phyloP scores from a whole-genome alignment of 2,113 vertebrate genomes.

The Proteles cristata region DNA sequence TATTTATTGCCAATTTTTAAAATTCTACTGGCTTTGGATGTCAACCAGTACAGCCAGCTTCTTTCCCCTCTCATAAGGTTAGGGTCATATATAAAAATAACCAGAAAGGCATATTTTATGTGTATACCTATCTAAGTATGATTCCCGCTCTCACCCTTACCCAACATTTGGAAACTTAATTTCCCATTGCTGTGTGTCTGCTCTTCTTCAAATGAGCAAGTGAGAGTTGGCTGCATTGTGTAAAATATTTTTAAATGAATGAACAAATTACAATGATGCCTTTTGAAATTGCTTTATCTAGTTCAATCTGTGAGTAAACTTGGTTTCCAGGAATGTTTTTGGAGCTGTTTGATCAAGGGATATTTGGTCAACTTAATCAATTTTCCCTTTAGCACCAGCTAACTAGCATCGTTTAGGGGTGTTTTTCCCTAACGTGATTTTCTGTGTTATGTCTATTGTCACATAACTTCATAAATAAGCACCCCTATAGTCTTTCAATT shows the following conservation, averaged over 20 bases:
- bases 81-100: conserved; percentile 35
- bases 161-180: background rate
- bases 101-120: background rate
- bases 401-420: conserved; percentile 42
- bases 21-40: conserved; percentile 7
- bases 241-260: conserved; percentile 62
- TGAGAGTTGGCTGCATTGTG: conserved; percentile 17
- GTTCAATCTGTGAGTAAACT: conserved; percentile 61
- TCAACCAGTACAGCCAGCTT: background rate
- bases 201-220: conserved; percentile 50
- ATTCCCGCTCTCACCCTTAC: background rate
- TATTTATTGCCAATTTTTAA: conserved; percentile 20
- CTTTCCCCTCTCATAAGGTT: background rate
- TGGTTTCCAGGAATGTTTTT: conserved; percentile 34
- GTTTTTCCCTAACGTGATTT: conserved; percentile 6
- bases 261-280: conserved; percentile 3
- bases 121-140: background rate
- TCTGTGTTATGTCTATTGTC: conserved; percentile 61
- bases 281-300: conserved; percentile 50
- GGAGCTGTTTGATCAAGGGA: conserved; percentile 42
- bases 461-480: conserved; percentile 63
- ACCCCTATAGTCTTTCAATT: conserved; percentile 52
- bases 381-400: conserved; percentile 6
- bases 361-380: conserved; percentile 47
- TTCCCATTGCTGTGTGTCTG: background rate